These are phyloP conservation scores for Gymnocephalus cernua DNA, from an alignment of 2,113 vertebrate genomes.

Conservation along the genomic window DNA sequence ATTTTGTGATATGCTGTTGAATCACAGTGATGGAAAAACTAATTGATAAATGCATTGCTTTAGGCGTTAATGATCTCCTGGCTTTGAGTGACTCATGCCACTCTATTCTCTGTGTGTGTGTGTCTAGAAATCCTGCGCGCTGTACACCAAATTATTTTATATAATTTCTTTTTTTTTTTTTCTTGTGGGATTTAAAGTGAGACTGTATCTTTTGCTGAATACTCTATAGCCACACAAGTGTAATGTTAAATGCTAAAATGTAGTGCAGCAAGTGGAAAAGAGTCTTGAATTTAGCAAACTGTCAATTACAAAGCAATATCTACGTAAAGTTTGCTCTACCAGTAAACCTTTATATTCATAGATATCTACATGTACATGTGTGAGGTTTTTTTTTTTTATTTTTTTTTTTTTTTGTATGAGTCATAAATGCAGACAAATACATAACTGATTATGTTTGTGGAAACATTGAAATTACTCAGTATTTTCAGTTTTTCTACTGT, in stretches of 20 bases:
- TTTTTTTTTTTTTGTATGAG: conserved; percentile 16
- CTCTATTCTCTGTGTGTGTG: no score
- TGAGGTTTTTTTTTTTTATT: not conserved
- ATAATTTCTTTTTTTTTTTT: no score
- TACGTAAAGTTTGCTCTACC: not conserved
- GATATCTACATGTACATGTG: no score
- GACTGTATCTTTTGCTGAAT: not conserved
- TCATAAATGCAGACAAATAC: conserved; percentile 34
- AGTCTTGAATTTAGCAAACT: not conserved
- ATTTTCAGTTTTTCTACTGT: not conserved
- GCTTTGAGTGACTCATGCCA: conserved; percentile 37
- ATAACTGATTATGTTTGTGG: not conserved
- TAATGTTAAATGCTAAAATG: not conserved
- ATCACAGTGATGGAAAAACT: conserved; percentile 58
- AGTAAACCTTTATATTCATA: conserved; percentile 13
- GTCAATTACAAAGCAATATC: no score
- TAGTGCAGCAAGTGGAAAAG: not conserved
- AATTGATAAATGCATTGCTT: conserved; percentile 29
- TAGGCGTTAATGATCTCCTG: conserved; percentile 43
- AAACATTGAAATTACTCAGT: no score
- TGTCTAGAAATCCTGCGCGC: no score
- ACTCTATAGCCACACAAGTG: not conserved
- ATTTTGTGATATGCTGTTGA: no score
- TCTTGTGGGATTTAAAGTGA: not conserved
- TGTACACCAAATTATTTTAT: not conserved